Base-by-base conservation (phyloP, 2,113 vertebrate genomes). In the Brachyhypopomus gauderio region DNA sequence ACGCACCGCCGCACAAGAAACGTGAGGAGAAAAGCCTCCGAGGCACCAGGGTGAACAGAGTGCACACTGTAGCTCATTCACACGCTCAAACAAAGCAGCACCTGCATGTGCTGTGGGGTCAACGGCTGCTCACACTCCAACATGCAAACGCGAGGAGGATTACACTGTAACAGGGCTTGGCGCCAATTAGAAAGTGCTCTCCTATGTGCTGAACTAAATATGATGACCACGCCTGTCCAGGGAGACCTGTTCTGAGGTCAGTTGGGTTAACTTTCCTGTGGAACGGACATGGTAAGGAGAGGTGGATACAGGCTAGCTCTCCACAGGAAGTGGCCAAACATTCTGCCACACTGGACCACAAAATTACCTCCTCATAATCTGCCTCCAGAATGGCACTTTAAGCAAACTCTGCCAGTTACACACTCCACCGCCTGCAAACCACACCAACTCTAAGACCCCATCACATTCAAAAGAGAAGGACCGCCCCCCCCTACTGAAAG, bases 131-230 rank as follows among this genome's bases (percentile, higher is more conserved):
- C 27, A 17, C 56, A 36, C 6, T 52, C 20, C 3, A 2, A 48
- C 30, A 23, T 17, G 36, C 23, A 30, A 25, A 72, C 62, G 58
- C 52, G 78, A 79, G n/a, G 56, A 38, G 66, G 9, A 56, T 55
- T 52, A 55, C 70, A 63, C 58, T 12, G 3, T 22, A 72, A 30
- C 76, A 20, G 0, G 9, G 59, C 34, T 58, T 30, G 56, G 27
- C 34, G 48, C 20, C 45, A 30, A 69, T 56, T n/a, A 52, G 38
- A n/a, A 69, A 52, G 63, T 56, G 20, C 25, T 6, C 75, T 7
- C 16, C 2, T 17, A 45, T 22, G 22, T 14, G 8, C 23, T 27
- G 3, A 66, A 1, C 11, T 12, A 52, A 52, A 52, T 52, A 8
- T 14, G 45, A 14, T 14, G 12, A 52, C 45, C 45, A 52, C 41